Evolutionary conservation across 2,113 vertebrate genomes (phyloP).

Genomic region (Labeo catla): DNA sequence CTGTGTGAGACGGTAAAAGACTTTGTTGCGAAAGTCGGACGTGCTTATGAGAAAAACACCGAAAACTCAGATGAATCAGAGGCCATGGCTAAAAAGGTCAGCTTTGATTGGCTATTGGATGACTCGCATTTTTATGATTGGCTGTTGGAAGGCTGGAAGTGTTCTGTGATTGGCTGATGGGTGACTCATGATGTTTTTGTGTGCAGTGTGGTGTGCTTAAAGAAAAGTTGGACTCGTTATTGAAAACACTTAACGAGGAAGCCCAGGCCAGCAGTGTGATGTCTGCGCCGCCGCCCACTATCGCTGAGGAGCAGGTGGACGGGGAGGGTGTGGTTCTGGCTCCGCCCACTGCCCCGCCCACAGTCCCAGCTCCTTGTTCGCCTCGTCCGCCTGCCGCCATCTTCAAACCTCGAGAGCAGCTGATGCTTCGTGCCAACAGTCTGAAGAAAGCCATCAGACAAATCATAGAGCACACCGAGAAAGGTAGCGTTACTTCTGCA

Average conservation of each 20-base stretch:
- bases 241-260: slow-evolving; percentile 93
- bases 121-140: neutral
- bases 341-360: slow-evolving; percentile 64
- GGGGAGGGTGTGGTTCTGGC: slow-evolving; percentile 73
- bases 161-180: slow-evolving; percentile 26
- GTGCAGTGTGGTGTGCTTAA: slow-evolving; percentile 90
- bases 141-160: neutral
- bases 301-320: slow-evolving; percentile 88
- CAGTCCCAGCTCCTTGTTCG: slow-evolving; percentile 67
- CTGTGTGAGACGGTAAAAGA: slow-evolving; percentile 98
- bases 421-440: slow-evolving; percentile 97
- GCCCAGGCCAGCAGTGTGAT: slow-evolving; percentile 85
- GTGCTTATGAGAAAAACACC: slow-evolving; percentile 90
- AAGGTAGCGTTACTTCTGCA: slow-evolving; percentile 74
- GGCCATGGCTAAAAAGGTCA: slow-evolving; percentile 94
- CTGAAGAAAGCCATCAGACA: slow-evolving; percentile 97
- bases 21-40: slow-evolving; percentile 95
- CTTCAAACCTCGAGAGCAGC: slow-evolving; percentile 92
- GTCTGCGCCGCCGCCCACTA: slow-evolving; percentile 87
- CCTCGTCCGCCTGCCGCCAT: slow-evolving; percentile 77
- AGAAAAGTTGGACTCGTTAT: slow-evolving; percentile 92
- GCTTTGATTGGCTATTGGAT: slow-evolving; percentile 28
- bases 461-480: slow-evolving; percentile 96
- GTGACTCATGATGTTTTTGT: neutral
- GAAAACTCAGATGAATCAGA: slow-evolving; percentile 92